A percentile compares a stretch with the other conserved stretches of the same genome.
phyloP scores from a whole-genome alignment of 2,888 invertebrate genomes.

The Neocrepidodera transversa region DNA sequence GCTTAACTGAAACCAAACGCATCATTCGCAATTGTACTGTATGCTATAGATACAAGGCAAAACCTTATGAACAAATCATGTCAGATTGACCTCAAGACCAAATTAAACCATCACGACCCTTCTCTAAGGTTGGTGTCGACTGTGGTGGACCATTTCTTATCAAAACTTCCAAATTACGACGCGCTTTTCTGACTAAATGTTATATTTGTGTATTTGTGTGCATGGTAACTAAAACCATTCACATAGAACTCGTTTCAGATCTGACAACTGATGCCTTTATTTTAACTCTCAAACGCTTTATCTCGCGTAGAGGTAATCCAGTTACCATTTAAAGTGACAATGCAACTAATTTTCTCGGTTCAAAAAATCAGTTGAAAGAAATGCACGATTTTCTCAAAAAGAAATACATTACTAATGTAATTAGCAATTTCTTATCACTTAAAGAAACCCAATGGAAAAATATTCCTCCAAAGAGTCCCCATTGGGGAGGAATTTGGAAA shows the following conservation, averaged over 20 bases:
- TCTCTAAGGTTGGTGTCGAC: conserved; percentile 39
- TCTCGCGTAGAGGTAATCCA: background rate
- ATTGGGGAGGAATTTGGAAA: conserved; percentile 24
- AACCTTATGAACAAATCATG: conserved; percentile 31
- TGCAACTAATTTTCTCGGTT: conserved; percentile 12
- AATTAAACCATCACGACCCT: conserved; percentile 23
- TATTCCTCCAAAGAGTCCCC: conserved; percentile 13
- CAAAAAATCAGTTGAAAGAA: conserved; percentile 3
- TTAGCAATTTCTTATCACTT: background rate
- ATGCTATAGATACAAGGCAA: too few species aligned
- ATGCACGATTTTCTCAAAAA: background rate
- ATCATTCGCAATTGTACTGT: conserved; percentile 9
- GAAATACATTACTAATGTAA: background rate
- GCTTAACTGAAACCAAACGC: conserved; percentile 3
- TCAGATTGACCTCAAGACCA: conserved; percentile 28
- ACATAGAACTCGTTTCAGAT: conserved; percentile 10
- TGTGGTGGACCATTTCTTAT: conserved; percentile 43
- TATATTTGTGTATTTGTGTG: conserved; percentile 49
- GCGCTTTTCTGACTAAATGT: conserved; percentile 32
- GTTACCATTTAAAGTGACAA: conserved; percentile 6
- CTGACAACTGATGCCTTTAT: background rate
- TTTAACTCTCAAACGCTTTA: background rate
- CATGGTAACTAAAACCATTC: conserved; percentile 35
- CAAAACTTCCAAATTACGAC: conserved; percentile 35
- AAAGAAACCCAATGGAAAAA: conserved; percentile 15